A percentile compares a stretch with the other conserved stretches of the same genome.
Conservation (phyloP, 2,888 invertebrate genomes). For the Drosophila lacicola region DNA sequence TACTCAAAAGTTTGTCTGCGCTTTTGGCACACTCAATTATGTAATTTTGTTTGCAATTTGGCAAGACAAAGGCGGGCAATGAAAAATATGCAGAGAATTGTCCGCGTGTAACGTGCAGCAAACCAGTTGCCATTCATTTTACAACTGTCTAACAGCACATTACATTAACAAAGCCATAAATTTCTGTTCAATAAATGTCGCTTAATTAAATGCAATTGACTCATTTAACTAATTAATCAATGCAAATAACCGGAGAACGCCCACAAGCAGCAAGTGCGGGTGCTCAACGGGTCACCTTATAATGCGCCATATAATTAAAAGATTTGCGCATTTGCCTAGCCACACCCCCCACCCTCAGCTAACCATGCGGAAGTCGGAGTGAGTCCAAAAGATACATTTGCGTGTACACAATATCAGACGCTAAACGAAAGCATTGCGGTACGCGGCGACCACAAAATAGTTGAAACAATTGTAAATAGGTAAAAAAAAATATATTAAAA, state of each 20-base stretch:
- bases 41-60: constrained; percentile 54
- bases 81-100: constrained; percentile 39
- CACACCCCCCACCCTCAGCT: neutral
- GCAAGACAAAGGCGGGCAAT: constrained; percentile 36
- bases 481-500: constrained; percentile 56
- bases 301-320: constrained; percentile 56
- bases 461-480: constrained; percentile 10
- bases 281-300: constrained; percentile 36
- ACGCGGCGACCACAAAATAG: constrained; percentile 31
- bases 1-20: constrained; percentile 14
- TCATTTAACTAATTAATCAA: constrained; percentile 68
- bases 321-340: constrained; percentile 69
- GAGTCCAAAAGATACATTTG: constrained; percentile 48
- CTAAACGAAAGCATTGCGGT: constrained; percentile 63
- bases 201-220: constrained; percentile 49
- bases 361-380: constrained; percentile 56
- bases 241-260: constrained; percentile 36
- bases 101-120: constrained; percentile 1
- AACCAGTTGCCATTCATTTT: constrained; percentile 39
- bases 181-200: constrained; percentile 51
- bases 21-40: constrained; percentile 55
- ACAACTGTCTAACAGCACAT: constrained; percentile 21
- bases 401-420: constrained; percentile 68
- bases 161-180: constrained; percentile 39
- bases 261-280: constrained; percentile 55